Percentiles rank a stretch among this genome's conserved stretches.
phyloP scores from a whole-genome alignment of 2,113 vertebrate species.

The Circaetus cinerascens region DNA sequence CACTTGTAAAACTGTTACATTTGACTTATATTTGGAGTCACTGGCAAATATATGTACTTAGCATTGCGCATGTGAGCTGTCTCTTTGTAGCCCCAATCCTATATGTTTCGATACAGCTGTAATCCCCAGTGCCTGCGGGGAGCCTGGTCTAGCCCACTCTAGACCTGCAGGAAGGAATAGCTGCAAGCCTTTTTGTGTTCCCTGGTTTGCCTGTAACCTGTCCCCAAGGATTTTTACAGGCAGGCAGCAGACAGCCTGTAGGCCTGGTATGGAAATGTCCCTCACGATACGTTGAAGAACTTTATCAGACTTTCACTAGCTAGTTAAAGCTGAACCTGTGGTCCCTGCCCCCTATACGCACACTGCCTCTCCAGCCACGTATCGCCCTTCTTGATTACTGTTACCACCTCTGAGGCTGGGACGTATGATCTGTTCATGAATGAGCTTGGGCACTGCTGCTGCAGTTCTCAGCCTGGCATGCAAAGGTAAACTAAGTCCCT shows the following conservation, averaged over 20 bases:
- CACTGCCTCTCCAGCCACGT: not conserved
- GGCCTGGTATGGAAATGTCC: not conserved
- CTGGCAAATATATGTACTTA: not conserved
- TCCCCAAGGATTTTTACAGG: not conserved
- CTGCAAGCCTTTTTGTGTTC: not conserved
- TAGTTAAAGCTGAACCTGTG: not conserved
- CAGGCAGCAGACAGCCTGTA: not conserved
- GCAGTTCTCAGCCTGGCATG: not conserved
- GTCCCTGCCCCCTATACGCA: not conserved
- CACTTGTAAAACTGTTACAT: not conserved
- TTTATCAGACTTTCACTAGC: not conserved
- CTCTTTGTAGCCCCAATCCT: not conserved
- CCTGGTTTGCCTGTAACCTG: not conserved
- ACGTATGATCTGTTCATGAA: not conserved
- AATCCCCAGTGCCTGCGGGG: not conserved
- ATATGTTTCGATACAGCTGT: not conserved
- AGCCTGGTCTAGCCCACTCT: not conserved
- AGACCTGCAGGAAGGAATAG: not conserved
- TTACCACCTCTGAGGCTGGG: not conserved
- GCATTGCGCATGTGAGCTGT: fast-evolving
- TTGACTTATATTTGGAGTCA: not conserved
- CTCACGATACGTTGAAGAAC: not conserved
- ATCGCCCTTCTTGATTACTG: not conserved
- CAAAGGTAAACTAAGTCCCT: not conserved
- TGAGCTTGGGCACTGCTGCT: not conserved